Percentiles rank a stretch among this genome's conserved stretches.
These are phyloP conservation scores for Danio rerio DNA, from an alignment of 2,113 vertebrate species.

Conservation along the genomic window GRCz12tu NC_133195.1:17128001-17128500, in stretches of 20 bases:
- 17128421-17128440: too few relatives aligned
- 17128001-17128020: neutral
- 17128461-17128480: too few relatives aligned
- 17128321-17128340: too few relatives aligned
- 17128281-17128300: neutral
- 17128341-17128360: too few relatives aligned
- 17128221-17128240: neutral
- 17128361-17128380: too few relatives aligned
- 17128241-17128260: neutral
- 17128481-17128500: too few relatives aligned
- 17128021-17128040: neutral
- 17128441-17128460: too few relatives aligned
- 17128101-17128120: slow-evolving; percentile 1
- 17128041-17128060: neutral
- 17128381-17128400: too few relatives aligned
- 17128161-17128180: neutral
- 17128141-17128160: slow-evolving; percentile 9
- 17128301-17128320: neutral
- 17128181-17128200: neutral
- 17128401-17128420: too few relatives aligned
- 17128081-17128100: slow-evolving; percentile 5
- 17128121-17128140: slow-evolving; percentile 12
- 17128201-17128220: neutral
- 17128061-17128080: neutral
- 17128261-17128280: neutral